Evolutionary conservation across 2,797 vertebrate species (phyloP).

Genomic region (Danio albolineatus): DNA sequence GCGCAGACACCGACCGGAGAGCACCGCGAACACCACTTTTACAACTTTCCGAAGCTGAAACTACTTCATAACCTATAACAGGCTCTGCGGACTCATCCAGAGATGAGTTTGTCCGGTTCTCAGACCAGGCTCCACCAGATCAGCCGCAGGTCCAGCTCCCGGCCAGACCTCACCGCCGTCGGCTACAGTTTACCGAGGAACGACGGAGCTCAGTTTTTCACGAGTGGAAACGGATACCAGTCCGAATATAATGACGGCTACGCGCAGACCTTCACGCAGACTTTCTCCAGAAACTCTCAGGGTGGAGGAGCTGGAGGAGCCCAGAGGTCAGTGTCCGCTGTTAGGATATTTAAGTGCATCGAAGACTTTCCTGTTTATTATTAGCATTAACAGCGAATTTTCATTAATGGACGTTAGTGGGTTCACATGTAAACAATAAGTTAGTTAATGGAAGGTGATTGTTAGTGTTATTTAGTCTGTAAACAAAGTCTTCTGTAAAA

Average conservation of each 20-base stretch:
- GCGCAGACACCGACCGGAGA: constrained; percentile 67
- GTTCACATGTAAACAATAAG: too few relatives aligned
- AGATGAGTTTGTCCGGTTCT: constrained; percentile 74
- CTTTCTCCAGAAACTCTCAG: constrained; percentile 63
- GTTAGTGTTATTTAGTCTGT: too few relatives aligned
- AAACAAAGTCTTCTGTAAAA: too few relatives aligned
- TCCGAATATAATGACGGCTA: constrained; percentile 62
- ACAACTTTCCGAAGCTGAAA: not conserved
- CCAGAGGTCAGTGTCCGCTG: not conserved
- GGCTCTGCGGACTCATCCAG: not conserved
- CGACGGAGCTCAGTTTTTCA: constrained; percentile 47
- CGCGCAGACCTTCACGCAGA: constrained; percentile 37
- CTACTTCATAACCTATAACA: not conserved
- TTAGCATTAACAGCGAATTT: too few relatives aligned
- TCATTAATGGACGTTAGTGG: too few relatives aligned
- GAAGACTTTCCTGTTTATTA: too few relatives aligned
- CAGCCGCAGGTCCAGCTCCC: constrained; percentile 69
- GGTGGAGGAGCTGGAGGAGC: constrained; percentile 57
- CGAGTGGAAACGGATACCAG: constrained; percentile 70
- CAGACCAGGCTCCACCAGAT: constrained; percentile 55
- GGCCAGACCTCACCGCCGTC: constrained; percentile 66
- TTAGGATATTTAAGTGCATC: too few relatives aligned
- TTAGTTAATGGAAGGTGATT: too few relatives aligned
- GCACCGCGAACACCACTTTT: not conserved
- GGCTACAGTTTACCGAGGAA: constrained; percentile 50